Evolutionary conservation across 2,888 invertebrate species (phyloP), one percentile per base, ranked within the genome.

Genomic region (Gnatocerus cornutus): DNA sequence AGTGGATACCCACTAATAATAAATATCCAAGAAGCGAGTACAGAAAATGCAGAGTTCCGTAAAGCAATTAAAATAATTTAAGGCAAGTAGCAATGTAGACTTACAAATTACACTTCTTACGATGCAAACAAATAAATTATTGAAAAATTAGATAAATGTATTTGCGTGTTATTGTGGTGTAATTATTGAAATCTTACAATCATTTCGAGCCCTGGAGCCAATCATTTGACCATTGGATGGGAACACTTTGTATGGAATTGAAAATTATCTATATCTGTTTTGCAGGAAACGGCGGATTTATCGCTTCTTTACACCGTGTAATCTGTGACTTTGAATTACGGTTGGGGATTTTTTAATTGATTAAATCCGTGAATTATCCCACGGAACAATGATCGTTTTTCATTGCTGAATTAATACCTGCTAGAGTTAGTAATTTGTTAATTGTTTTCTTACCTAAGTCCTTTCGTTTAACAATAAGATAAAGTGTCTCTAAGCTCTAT

Each of bases 131-230:
- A 76, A 76, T 77, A 76, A 76, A 75, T 77, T 71, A 67, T 73
- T 72, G 75, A 74, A 74, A 75, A 77, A 74, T 74, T 76, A 74
- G 76, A 75, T 76, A 77, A 79, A 76, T 72, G 74, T 72, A 75
- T 74, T 77, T 78, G 79, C 78, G 78, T 78, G 79, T 73, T 71
- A 76, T 61, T 68, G 68, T 63, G 45, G 61, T 61, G 52, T 61
- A 53, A 68, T 68, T 68, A 68, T 68, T 53, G 68, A 33, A 53
- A 61, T 67, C 48, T 48, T 37, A 58, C 66, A 66, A 66, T 65
- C 61, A 50, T 56, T 45, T 39, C 53, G 33, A 56, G 21, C 56
- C 65, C 65, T 27, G 14, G 14, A 46, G 65, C 45, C 33, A 56
- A 48, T 50, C 61, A 21, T 61, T 61, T 61, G 61, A 50, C 61